Evolutionary conservation across 2,113 vertebrate species (phyloP).

Genomic region (Perca fluviatilis): DNA sequence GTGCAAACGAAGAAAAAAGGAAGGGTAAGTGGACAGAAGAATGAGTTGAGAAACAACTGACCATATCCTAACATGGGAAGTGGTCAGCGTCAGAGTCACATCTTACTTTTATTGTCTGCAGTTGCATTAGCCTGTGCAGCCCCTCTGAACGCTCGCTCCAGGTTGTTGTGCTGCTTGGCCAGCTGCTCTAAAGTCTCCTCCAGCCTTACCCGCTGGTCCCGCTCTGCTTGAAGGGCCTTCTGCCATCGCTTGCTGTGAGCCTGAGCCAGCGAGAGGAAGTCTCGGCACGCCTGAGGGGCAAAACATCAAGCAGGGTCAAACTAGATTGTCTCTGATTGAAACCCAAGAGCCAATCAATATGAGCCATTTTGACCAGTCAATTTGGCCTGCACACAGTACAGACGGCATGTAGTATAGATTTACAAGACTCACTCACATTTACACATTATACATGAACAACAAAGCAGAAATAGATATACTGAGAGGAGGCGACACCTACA

Average conservation of each 20-base stretch:
- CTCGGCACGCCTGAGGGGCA: conserved; percentile 89
- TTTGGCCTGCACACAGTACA: no score
- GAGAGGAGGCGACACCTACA: conserved; percentile 79
- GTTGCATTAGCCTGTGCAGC: conserved; percentile 81
- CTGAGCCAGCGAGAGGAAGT: conserved; percentile 93
- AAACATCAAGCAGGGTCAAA: conserved; percentile 4
- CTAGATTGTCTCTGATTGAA: neutral
- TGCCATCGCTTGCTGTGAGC: conserved; percentile 96
- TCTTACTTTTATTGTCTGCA: conserved; percentile 87
- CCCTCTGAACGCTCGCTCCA: conserved; percentile 94
- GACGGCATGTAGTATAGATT: neutral
- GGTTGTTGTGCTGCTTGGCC: conserved; percentile 97
- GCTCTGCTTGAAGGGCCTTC: conserved; percentile 93
- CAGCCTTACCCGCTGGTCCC: conserved; percentile 93
- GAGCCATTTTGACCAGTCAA: no score
- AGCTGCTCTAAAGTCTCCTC: conserved; percentile 96
- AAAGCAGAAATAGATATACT: neutral
- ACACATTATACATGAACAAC: neutral
- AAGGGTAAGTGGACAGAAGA: neutral
- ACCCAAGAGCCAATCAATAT: neutral
- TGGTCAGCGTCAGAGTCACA: neutral
- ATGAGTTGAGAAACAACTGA: neutral
- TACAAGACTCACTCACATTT: neutral
- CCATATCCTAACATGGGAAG: neutral
- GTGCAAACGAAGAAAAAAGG: neutral